Percentiles rank a stretch among this genome's conserved stretches.
These are phyloP conservation scores for Masnerella sp. DNA, from an alignment of 2,888 invertebrate species.

Conservation along the genomic window DNA sequence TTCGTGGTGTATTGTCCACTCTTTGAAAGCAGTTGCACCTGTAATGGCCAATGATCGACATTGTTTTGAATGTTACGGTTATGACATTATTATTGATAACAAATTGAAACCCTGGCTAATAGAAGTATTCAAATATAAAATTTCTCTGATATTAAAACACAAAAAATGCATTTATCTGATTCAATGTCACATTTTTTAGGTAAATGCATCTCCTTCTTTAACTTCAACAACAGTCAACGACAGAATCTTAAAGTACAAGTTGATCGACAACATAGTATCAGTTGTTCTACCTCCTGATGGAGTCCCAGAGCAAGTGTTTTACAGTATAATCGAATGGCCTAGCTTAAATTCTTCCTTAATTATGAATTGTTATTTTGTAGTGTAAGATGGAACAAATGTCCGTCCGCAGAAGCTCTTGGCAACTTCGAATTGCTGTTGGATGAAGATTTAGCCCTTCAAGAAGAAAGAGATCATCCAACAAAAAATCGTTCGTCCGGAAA, in stretches of 20 bases:
- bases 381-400: slow-evolving; percentile 92
- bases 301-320: slow-evolving; percentile 86
- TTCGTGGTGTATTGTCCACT: slow-evolving; percentile 94
- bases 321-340: too few relatives aligned
- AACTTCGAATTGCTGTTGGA: slow-evolving; percentile 91
- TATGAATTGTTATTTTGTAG: too few relatives aligned
- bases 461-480: slow-evolving; percentile 78
- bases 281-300: slow-evolving; percentile 93
- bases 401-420: slow-evolving; percentile 85
- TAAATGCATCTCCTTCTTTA: slow-evolving; percentile 96
- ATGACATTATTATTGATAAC: slow-evolving; percentile 97
- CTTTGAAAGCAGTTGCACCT: slow-evolving; percentile 93
- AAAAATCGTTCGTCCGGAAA: slow-evolving; percentile 70
- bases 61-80: slow-evolving; percentile 96
- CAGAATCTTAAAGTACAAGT: slow-evolving; percentile 93
- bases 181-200: too few relatives aligned
- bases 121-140: slow-evolving; percentile 65
- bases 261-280: slow-evolving; percentile 94
- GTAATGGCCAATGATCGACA: slow-evolving; percentile 96
- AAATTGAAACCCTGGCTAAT: slow-evolving; percentile 88
- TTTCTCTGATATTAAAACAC: slow-evolving; percentile 5
- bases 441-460: slow-evolving; percentile 87
- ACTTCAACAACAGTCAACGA: slow-evolving; percentile 97
- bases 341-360: too few relatives aligned
- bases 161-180: background rate